Evolutionary conservation across 2,113 vertebrate genomes (phyloP), one percentile per base, ranked within the genome.

Genomic region (Psittacula cyanocephala): DNA sequence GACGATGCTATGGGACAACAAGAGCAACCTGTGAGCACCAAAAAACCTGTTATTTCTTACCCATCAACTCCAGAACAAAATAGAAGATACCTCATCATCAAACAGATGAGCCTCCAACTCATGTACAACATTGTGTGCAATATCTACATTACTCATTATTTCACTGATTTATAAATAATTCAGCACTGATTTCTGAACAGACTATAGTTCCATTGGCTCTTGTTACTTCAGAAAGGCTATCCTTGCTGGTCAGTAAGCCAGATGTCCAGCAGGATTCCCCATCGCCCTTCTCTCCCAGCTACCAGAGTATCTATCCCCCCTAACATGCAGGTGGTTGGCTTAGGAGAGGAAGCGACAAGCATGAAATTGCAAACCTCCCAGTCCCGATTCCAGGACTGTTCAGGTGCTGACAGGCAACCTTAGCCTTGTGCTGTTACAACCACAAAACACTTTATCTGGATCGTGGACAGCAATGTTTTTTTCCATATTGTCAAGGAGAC

Each of bases 131-230:
- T 69, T 22, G 7, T 17, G 9, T 23, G 28, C 19, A 8, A 11
- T 68, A 37, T 24, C 52, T 55, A 28, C n/a, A 20, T 5, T 25
- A 11, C n/a, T 22, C 17, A 7, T 76, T 43, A 75, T 70, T 82
- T 88, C n/a, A 59, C 24, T 53, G n/a, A 7, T 68, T 86, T 82
- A 20, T 79, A 35, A 74, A 69, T 91, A 65, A 62, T 9, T 46
- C 4, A 19, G 4, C 1, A 0, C 29, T 72, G 33, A 0, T 91
- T 83, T 86, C 39, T 29, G n/a, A 7, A 35, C 0, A 1, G 31
- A 15, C 23, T 52, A 4, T 6, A 35, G 49, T 39, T 55, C 28
- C 13, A 2, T 69, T 63, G 13, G 13, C 11, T 84, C n/a, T 84
- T 20, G 19, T 43, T 78, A 22, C 12, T 86, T 84, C 3, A 2